Conservation (phyloP, 1,140 invertebrate species). For the Oppia nitens region DNA sequence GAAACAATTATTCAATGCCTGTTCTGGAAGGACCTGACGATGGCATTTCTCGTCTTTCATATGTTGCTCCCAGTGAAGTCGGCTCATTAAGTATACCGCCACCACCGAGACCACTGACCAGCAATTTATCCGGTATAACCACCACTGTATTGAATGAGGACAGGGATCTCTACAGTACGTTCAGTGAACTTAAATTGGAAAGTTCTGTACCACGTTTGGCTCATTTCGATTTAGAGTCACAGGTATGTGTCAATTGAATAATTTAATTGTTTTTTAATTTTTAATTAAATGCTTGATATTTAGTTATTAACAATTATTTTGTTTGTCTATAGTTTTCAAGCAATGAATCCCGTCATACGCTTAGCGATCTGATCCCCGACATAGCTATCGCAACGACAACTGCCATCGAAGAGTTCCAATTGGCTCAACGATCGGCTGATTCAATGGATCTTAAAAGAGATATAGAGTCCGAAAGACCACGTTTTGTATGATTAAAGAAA, state of each 20-base stretch:
- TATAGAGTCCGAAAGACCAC: not conserved
- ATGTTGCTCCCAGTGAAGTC: not conserved
- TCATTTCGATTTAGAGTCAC: slow-evolving; percentile 9
- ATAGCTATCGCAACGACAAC: slow-evolving; percentile 2
- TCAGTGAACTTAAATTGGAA: slow-evolving; percentile 11
- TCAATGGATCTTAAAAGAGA: not conserved
- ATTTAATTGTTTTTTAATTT: not conserved
- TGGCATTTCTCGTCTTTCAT: not conserved
- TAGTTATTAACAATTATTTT: not conserved
- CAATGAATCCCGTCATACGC: slow-evolving; percentile 7
- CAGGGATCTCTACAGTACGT: slow-evolving; percentile 9
- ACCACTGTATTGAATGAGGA: not conserved
- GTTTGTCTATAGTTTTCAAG: slow-evolving; percentile 8
- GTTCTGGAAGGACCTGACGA: not conserved
- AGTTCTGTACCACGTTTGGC: not conserved
- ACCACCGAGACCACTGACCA: slow-evolving; percentile 1
- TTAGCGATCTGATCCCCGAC: slow-evolving; percentile 11
- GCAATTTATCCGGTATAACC: not conserved
- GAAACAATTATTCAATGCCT: slow-evolving; percentile 1
- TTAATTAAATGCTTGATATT: not conserved
- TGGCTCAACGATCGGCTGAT: not conserved
- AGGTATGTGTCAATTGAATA: no score
- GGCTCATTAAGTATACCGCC: slow-evolving; percentile 5
- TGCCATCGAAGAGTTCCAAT: not conserved
- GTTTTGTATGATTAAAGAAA: not conserved